Conservation (phyloP, 1,140 invertebrate genomes). For the Drosophila lacteicornis region DNA sequence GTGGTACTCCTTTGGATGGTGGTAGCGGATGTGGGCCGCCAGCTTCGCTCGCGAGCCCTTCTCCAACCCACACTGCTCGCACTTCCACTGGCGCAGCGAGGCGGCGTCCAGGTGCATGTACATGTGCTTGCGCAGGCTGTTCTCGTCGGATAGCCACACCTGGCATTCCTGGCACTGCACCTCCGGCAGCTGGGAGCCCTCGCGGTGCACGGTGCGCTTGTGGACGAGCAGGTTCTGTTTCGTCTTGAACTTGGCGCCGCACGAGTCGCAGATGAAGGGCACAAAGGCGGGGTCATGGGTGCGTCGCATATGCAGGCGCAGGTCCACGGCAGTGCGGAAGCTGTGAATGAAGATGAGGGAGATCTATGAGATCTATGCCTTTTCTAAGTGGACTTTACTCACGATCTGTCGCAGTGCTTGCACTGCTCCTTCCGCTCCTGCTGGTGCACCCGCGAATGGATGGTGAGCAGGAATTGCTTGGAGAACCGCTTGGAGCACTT, state of each 20-base stretch:
- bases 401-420: slow-evolving; percentile 58
- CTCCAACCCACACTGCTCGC: slow-evolving; percentile 53
- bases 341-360: not conserved
- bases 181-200: slow-evolving; percentile 54
- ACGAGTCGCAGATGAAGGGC: slow-evolving; percentile 60
- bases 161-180: slow-evolving; percentile 52
- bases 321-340: slow-evolving; percentile 37
- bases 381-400: not conserved
- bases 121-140: slow-evolving; percentile 60
- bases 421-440: slow-evolving; percentile 56
- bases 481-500: slow-evolving; percentile 60
- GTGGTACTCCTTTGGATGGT: slow-evolving; percentile 52
- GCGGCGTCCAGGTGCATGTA: slow-evolving; percentile 54
- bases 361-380: not conserved
- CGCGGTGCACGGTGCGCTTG: slow-evolving; percentile 53
- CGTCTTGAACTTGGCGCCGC: slow-evolving; percentile 59
- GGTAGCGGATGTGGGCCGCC: slow-evolving; percentile 53
- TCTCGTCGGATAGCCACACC: slow-evolving; percentile 52
- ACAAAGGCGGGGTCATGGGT: slow-evolving; percentile 55
- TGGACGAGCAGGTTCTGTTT: slow-evolving; percentile 60
- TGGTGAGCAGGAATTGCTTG: slow-evolving; percentile 49
- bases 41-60: slow-evolving; percentile 43
- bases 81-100: slow-evolving; percentile 46
- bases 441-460: slow-evolving; percentile 52
- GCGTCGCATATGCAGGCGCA: slow-evolving; percentile 51